Conservation (phyloP, 1,140 invertebrate genomes). For the Hycleus cichorii region DNA sequence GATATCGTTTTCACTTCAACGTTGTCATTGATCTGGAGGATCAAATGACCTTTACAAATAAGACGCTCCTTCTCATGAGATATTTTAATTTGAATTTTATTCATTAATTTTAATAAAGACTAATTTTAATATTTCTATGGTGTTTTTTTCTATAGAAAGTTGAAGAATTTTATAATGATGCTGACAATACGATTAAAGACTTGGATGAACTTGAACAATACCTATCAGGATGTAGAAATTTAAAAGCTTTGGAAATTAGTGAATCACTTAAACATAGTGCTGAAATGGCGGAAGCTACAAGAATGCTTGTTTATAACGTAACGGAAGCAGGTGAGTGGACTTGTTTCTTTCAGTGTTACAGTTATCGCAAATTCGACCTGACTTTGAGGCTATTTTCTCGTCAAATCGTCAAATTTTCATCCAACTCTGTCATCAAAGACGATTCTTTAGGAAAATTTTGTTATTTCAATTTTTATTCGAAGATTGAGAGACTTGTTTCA, state of each 20-base stretch:
- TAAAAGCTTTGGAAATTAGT: constrained; percentile 45
- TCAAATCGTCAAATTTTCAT: too few relatives aligned
- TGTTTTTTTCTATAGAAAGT: constrained; percentile 45
- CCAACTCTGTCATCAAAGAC: too few relatives aligned
- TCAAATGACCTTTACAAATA: neutral
- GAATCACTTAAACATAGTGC: constrained; percentile 42
- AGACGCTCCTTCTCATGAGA: neutral
- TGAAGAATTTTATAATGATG: constrained; percentile 52
- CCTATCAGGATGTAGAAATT: constrained; percentile 40
- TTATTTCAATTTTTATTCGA: too few relatives aligned
- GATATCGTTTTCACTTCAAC: neutral
- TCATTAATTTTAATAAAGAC: neutral
- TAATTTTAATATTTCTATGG: neutral
- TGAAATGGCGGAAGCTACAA: constrained; percentile 43
- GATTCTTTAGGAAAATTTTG: too few relatives aligned
- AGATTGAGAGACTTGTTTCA: too few relatives aligned
- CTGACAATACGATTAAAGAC: constrained; percentile 45
- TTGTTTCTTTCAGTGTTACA: neutral
- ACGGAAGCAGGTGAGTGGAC: constrained; percentile 37
- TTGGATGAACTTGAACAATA: constrained; percentile 50
- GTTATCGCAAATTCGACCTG: too few relatives aligned
- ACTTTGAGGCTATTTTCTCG: too few relatives aligned
- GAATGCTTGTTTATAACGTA: constrained; percentile 38
- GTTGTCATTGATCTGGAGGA: constrained; percentile 4
- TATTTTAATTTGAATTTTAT: neutral